These are phyloP conservation scores for Protobothrops mucrosquamatus DNA, from an alignment of 2,113 vertebrate genomes.

Conservation along the genomic window DNA sequence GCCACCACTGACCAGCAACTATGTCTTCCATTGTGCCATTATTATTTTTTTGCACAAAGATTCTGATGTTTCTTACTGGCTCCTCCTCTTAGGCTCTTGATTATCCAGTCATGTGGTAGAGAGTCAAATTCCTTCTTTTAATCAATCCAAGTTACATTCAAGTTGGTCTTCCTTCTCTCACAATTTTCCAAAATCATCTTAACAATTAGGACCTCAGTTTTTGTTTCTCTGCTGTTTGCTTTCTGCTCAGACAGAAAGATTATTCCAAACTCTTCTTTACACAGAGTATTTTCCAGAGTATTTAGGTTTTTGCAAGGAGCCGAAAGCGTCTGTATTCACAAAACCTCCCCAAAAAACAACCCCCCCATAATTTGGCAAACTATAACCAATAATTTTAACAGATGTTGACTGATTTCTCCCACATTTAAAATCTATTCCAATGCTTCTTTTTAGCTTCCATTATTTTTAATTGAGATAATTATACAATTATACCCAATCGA, in stretches of 20 bases:
- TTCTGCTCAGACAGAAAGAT: background rate
- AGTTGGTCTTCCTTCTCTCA: background rate
- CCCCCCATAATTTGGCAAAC: conserved; percentile 14
- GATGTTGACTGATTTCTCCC: conserved; percentile 56
- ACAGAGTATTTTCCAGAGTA: background rate
- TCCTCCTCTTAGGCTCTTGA: background rate
- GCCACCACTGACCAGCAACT: background rate
- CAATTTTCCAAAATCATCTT: background rate
- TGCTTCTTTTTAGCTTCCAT: conserved; percentile 62
- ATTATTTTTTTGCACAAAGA: background rate
- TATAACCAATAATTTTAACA: conserved; percentile 56
- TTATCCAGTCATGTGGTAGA: background rate
- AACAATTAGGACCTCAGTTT: background rate
- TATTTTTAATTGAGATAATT: conserved; percentile 71
- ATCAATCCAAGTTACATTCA: background rate
- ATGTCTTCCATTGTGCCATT: background rate
- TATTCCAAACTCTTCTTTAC: background rate
- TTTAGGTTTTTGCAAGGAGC: background rate
- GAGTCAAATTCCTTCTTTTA: background rate
- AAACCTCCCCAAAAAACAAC: background rate
- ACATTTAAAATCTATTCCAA: conserved; percentile 67
- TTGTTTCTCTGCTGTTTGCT: background rate
- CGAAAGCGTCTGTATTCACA: background rate
- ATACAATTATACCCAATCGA: conserved; percentile 69
- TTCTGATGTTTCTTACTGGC: background rate